Conservation (phyloP, 2,888 invertebrate genomes). For the Apotomis capreana region DNA sequence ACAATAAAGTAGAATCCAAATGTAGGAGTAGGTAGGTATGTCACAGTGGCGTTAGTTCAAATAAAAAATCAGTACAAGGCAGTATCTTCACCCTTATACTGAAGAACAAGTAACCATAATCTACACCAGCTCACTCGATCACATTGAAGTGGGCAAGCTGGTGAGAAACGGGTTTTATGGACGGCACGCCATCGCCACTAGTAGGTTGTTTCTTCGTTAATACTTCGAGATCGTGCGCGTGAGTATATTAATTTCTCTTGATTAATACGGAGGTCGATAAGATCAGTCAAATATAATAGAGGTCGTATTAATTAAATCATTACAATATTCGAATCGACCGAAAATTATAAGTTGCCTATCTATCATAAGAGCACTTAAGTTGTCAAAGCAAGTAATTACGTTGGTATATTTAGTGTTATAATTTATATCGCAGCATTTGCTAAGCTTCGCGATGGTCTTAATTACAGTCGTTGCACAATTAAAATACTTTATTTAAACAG, state of each 20-base stretch:
- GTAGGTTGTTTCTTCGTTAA: neutral
- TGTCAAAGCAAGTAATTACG: conserved; percentile 13
- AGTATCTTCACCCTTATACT: too few relatives aligned
- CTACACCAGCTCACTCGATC: too few relatives aligned
- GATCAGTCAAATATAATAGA: conserved; percentile 15
- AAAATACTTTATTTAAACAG: neutral
- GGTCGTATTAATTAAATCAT: conserved; percentile 8
- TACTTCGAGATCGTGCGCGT: neutral
- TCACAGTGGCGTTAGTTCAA: too few relatives aligned
- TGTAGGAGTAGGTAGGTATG: too few relatives aligned
- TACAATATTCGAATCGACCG: neutral
- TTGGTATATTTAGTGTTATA: neutral
- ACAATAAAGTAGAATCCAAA: too few relatives aligned
- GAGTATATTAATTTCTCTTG: conserved; percentile 7
- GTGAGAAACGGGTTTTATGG: too few relatives aligned
- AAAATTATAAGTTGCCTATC: conserved; percentile 1
- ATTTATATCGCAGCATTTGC: conserved; percentile 6
- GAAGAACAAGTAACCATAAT: too few relatives aligned
- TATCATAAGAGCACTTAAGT: conserved; percentile 6
- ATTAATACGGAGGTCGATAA: conserved; percentile 6
- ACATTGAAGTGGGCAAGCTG: too few relatives aligned
- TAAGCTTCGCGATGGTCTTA: neutral
- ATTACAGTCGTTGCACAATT: neutral
- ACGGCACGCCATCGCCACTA: too few relatives aligned
- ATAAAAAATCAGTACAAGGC: too few relatives aligned